A percentile compares a stretch with the other conserved stretches of the same genome.
Evolutionary conservation across 1,140 invertebrate species (phyloP).

Genomic region (Calliopsis andreniformis): DNA sequence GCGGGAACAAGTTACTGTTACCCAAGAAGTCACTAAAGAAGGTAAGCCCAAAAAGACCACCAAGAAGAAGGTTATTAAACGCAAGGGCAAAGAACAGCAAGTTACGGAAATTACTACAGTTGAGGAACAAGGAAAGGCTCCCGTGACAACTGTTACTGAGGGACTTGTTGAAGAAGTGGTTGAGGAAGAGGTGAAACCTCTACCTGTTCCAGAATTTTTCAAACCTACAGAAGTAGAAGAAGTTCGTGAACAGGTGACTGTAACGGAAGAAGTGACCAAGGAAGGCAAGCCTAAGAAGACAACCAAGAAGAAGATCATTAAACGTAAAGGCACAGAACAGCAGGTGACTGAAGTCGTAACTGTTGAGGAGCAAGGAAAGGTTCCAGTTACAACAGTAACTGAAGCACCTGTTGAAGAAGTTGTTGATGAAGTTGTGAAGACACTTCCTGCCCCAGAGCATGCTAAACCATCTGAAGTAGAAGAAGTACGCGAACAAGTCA

Average conservation of each 20-base stretch:
- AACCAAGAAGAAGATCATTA: constrained; percentile 52
- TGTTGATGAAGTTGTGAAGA: constrained; percentile 14
- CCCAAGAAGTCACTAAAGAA: constrained; percentile 76
- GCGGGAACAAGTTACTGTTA: constrained; percentile 77
- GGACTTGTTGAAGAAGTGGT: constrained; percentile 72
- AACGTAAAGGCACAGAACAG: constrained; percentile 54
- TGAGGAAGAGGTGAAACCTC: constrained; percentile 82
- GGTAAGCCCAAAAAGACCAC: constrained; percentile 75
- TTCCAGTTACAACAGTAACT: constrained; percentile 24
- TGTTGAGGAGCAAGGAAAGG: constrained; percentile 45
- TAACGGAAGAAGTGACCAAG: constrained; percentile 70
- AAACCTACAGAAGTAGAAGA: constrained; percentile 80
- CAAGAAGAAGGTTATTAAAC: constrained; percentile 74
- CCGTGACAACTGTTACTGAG: constrained; percentile 59
- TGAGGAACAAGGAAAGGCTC: constrained; percentile 71
- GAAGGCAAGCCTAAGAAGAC: constrained; percentile 76
- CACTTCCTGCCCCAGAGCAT: constrained; percentile 16
- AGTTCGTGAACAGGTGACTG: constrained; percentile 69
- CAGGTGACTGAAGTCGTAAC: constrained; percentile 53
- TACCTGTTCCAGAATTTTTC: constrained; percentile 83
- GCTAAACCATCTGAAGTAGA: background rate
- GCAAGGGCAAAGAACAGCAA: constrained; percentile 74
- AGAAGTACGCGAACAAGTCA: constrained; percentile 36
- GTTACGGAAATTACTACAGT: constrained; percentile 67
- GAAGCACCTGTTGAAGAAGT: constrained; percentile 71